Percentiles rank a stretch among this genome's conserved stretches.
Conservation (phyloP, 2,888 invertebrate genomes). For the Loripinus fragilis region DNA sequence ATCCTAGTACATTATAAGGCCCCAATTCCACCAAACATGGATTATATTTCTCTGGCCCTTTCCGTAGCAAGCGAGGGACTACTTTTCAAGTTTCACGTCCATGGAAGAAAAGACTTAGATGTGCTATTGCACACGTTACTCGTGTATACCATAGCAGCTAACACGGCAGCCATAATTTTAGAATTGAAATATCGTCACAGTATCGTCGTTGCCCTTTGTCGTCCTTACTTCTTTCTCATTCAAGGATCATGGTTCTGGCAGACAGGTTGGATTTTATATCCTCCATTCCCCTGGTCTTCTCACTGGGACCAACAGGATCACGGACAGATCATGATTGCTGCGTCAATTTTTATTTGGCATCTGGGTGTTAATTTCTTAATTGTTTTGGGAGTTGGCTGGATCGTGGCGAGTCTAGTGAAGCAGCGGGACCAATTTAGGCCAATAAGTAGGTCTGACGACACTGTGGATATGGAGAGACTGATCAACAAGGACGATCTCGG, state of each 20-base stretch:
- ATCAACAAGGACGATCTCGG: conserved; percentile 66
- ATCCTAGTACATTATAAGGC: conserved; percentile 78
- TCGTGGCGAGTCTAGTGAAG: conserved; percentile 60
- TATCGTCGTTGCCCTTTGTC: conserved; percentile 78
- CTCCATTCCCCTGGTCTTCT: conserved; percentile 75
- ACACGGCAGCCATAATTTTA: conserved; percentile 73
- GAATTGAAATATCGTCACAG: conserved; percentile 80
- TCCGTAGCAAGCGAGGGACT: conserved; percentile 84
- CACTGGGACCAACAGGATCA: conserved; percentile 81
- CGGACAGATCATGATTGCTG: conserved; percentile 82
- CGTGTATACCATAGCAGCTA: conserved; percentile 80
- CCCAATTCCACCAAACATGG: conserved; percentile 80
- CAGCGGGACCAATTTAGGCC: conserved; percentile 22
- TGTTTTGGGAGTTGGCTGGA: conserved; percentile 62
- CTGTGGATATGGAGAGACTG: conserved; percentile 63
- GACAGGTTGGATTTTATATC: conserved; percentile 84
- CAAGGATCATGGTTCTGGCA: conserved; percentile 85
- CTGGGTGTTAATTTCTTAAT: conserved; percentile 63
- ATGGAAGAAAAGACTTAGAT: conserved; percentile 80
- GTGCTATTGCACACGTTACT: conserved; percentile 83
- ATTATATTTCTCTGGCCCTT: conserved; percentile 81
- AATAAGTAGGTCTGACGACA: conserved; percentile 51
- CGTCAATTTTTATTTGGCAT: conserved; percentile 80
- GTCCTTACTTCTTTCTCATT: conserved; percentile 82
- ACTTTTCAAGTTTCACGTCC: conserved; percentile 84